Conservation (phyloP, 2,113 vertebrate genomes). For the Cricetomys ansorgei region DNA sequence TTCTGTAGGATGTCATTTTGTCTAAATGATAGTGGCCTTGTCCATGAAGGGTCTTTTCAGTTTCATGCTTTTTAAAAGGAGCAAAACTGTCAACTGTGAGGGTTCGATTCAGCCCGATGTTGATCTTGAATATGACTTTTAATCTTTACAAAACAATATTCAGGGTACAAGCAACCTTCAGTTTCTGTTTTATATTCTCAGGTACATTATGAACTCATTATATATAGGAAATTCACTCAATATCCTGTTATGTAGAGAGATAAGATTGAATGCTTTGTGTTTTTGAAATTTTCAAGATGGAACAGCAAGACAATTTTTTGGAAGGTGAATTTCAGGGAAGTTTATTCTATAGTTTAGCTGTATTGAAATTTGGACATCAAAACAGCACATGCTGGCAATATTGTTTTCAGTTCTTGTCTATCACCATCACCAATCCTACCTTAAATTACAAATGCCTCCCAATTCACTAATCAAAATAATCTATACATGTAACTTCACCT, state of each 20-base stretch:
- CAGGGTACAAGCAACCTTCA: background rate
- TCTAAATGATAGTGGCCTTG: background rate
- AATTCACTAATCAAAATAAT: background rate
- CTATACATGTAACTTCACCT: background rate
- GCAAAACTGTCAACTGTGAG: constrained; percentile 30
- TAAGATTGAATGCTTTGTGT: background rate
- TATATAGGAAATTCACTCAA: background rate
- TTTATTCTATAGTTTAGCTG: background rate
- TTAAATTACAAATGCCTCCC: background rate
- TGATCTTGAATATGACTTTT: constrained; percentile 60
- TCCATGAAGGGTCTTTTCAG: accelerated
- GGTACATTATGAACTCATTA: background rate
- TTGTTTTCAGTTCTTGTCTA: background rate
- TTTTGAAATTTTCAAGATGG: background rate
- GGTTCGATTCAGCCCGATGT: constrained; percentile 57
- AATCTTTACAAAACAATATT: constrained; percentile 15
- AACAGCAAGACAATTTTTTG: constrained; percentile 26
- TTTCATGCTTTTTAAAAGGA: background rate
- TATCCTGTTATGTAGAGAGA: background rate
- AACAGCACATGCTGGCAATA: background rate
- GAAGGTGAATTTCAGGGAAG: background rate
- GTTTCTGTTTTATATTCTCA: constrained; percentile 33
- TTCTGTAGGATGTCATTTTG: background rate
- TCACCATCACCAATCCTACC: background rate
- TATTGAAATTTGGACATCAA: background rate